phyloP scores from a whole-genome alignment of 2,113 vertebrate genomes.

The Xerus inauris region DNA sequence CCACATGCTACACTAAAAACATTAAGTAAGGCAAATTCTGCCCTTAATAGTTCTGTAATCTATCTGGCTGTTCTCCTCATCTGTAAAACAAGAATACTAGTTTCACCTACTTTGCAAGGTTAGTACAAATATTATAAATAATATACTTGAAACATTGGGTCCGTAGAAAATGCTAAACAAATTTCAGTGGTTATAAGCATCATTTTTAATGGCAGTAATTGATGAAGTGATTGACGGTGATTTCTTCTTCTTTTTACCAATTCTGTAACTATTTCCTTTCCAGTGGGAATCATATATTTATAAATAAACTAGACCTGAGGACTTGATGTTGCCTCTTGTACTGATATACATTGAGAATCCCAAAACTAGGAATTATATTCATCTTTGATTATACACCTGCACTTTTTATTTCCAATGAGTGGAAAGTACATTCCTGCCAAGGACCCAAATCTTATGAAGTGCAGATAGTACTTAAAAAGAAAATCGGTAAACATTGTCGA shows the following conservation, averaged over 20 bases:
- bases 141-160: background rate
- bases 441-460: background rate
- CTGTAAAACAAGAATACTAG: background rate
- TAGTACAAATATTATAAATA: conserved; percentile 1
- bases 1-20: background rate
- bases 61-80: background rate
- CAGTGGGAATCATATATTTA: background rate
- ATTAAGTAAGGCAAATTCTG: background rate
- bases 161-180: background rate
- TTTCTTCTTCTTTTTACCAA: background rate
- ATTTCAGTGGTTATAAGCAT: background rate
- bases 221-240: background rate
- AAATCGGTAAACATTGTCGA: background rate
- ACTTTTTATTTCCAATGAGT: background rate
- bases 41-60: background rate
- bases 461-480: background rate
- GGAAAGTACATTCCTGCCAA: background rate
- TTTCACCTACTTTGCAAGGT: background rate
- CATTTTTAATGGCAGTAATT: background rate
- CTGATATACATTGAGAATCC: background rate
- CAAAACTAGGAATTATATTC: background rate
- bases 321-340: background rate
- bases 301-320: background rate
- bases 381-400: background rate
- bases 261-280: background rate